Evolutionary conservation across 1,140 invertebrate species (phyloP).

Genomic region (Orius insidiosus): DNA sequence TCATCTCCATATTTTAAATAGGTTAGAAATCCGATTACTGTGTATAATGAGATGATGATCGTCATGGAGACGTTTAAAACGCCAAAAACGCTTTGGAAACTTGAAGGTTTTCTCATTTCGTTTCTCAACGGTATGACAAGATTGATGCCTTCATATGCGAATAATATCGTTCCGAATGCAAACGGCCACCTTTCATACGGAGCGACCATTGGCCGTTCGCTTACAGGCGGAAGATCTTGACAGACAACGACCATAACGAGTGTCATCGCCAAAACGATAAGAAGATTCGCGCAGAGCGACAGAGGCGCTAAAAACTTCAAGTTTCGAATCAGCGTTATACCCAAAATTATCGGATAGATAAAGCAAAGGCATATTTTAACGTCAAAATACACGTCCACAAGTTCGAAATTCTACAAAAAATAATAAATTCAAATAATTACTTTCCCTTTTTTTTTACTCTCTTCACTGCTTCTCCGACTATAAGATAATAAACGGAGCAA

Average conservation of each 20-base stretch:
- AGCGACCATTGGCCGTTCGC: constrained; percentile 25
- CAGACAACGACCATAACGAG: constrained; percentile 27
- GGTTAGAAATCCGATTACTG: constrained; percentile 72
- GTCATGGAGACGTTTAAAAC: constrained; percentile 78
- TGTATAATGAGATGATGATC: constrained; percentile 63
- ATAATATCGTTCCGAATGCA: constrained; percentile 78
- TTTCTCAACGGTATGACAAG: constrained; percentile 49
- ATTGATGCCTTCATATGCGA: constrained; percentile 68
- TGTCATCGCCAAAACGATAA: constrained; percentile 28
- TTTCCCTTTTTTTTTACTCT: constrained; percentile 12
- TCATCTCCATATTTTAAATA: constrained; percentile 58
- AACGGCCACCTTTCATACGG: constrained; percentile 42
- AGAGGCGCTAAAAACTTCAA: constrained; percentile 69
- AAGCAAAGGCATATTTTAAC: constrained; percentile 51
- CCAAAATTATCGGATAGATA: constrained; percentile 48
- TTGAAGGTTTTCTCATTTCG: constrained; percentile 65
- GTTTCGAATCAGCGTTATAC: constrained; percentile 60
- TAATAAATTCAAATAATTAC: background rate
- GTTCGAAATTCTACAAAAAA: constrained; percentile 29
- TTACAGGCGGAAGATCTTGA: constrained; percentile 13
- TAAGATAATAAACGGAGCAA: constrained; percentile 93
- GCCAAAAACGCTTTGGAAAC: constrained; percentile 63
- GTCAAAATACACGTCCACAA: constrained; percentile 24
- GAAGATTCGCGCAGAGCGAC: constrained; percentile 66
- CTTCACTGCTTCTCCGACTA: constrained; percentile 42